Base-by-base conservation (phyloP, 1,140 invertebrate genomes). In the Aphelenchoides avenae region DNA sequence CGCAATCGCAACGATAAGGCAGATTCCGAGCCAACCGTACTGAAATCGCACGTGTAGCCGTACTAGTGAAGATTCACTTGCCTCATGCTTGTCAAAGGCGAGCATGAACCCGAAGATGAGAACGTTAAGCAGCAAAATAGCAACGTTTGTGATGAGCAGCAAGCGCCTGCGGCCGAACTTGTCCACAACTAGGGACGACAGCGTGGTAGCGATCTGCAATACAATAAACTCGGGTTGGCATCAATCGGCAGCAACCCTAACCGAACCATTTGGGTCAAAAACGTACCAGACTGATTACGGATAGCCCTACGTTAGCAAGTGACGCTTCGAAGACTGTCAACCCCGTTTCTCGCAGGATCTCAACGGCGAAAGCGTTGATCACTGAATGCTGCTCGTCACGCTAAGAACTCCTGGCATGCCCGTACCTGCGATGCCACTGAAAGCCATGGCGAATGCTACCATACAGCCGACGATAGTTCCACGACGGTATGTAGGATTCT, bases 341-440 rank as follows among this genome's bases (percentile, higher is more conserved):
- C 9, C 70, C 70, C 20, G 55, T 63, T 29, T 55, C 48, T 24
- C 51, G 66, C 13, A 72, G 52, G 37, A 72, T 70, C n/a, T 75
- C 64, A 20, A 75, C 73, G 7, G 70, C 70, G 42, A 73, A 72
- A 1, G 70, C 70, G 52, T 74, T 69, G 31, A 72, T 64, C 3
- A 72, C 70, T 70, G 40, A 56, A 62, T 68, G 11, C 39, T n/a
- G n/a, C n/a, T n/a, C n/a, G n/a, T n/a, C n/a, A n/a, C n/a, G n/a
- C n/a, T n/a, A n/a, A n/a, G n/a, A n/a, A n/a, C n/a, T n/a, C n/a
- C n/a, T n/a, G 41, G 13, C 13, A 42, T 43, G 42, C 20, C 20
- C 27, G 24, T 66, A 72, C 66, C 66, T n/a, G 71, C 69, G 48
- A 75, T 67, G 46, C 70, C 70, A 48, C 68, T 68, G 52, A 72